Evolutionary conservation across 2,888 invertebrate genomes (phyloP).

Genomic region (Ptychoptera albimana): DNA sequence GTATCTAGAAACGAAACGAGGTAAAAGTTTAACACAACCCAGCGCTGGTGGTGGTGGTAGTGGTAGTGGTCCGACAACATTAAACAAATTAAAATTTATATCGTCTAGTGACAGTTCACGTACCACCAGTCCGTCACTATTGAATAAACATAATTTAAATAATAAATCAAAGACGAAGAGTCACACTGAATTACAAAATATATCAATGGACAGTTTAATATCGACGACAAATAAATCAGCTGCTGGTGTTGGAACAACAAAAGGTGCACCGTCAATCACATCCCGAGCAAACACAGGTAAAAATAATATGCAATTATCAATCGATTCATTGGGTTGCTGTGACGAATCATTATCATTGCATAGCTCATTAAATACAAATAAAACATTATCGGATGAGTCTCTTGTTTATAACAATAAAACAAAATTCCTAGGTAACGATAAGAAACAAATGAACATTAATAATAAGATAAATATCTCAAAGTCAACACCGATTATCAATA

Average conservation of each 20-base stretch:
- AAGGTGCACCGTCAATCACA: slow-evolving; percentile 4
- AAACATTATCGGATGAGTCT: slow-evolving; percentile 29
- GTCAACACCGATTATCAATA: slow-evolving; percentile 1
- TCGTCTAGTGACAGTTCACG: slow-evolving; percentile 31
- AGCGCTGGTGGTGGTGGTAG: slow-evolving; percentile 18
- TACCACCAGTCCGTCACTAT: slow-evolving; percentile 21
- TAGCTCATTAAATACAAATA: slow-evolving; percentile 28
- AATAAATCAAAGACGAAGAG: neutral
- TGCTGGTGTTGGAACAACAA: slow-evolving; percentile 16
- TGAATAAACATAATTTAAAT: neutral
- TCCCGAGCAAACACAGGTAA: slow-evolving; percentile 7
- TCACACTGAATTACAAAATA: slow-evolving; percentile 15
- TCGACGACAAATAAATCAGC: slow-evolving; percentile 18
- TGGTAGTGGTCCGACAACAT: slow-evolving; percentile 16
- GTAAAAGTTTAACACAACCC: slow-evolving; percentile 3
- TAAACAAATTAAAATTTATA: slow-evolving; percentile 20
- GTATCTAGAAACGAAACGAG: slow-evolving; percentile 40
- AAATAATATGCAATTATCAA: slow-evolving; percentile 20
- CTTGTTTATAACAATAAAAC: slow-evolving; percentile 12
- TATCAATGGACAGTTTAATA: slow-evolving; percentile 27
- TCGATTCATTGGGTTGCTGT: slow-evolving; percentile 22
- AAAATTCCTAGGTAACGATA: slow-evolving; percentile 7
- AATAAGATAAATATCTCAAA: slow-evolving; percentile 1
- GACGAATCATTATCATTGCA: slow-evolving; percentile 23
- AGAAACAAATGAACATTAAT: slow-evolving; percentile 5